Evolutionary conservation across 2,888 invertebrate genomes (phyloP), one percentile per base, ranked within the genome.

Genomic region (Chrysotoxum bicinctum): DNA sequence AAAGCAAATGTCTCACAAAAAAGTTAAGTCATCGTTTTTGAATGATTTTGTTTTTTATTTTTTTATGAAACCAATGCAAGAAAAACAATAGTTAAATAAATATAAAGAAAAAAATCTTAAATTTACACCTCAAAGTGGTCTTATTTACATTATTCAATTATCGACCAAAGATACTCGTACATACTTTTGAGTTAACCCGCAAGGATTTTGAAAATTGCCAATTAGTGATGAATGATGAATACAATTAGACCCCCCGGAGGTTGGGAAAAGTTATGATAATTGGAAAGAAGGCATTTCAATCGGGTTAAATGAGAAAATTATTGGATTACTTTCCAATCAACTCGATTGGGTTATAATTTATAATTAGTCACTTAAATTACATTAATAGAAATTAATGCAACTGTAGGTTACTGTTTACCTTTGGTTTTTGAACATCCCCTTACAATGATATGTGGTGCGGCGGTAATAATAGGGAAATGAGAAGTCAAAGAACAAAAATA

Each of bases 311-410:
- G 21, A 30, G 8, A 37, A n/a, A n/a, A 14, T 40, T 35, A 58
- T 76, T 68, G 58, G 30, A 66, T 50, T 50, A 23, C 14, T 76
- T 58, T 68, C 21, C 1, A 52, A 69, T 69, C 60, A 76, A 76
- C 30, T 60, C 5, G 40, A 12, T 21, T 60, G 14, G 14, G 9
- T 16, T 9, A 16, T 69, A 40, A 76, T 69, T 58, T 16, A n/a
- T 43, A 52, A 54, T 74, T 32, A 64, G 32, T 10, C 26, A 26
- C n/a, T 52, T 52, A n/a, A 9, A 52, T 8, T 8, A 52, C 8
- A 26, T n/a, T 40, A n/a, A 26, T 30, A 12, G 19, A 7, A 48
- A 0, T 4, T 2, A 21, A 21, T 48, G 48, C 48, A 21, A 10
- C 10, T 45, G 45, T 35, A 35, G 8, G 9, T n/a, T n/a, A 26